These are phyloP conservation scores for Chunga burmeisteri DNA, from an alignment of 2,113 vertebrate genomes.

Conservation along the genomic window DNA sequence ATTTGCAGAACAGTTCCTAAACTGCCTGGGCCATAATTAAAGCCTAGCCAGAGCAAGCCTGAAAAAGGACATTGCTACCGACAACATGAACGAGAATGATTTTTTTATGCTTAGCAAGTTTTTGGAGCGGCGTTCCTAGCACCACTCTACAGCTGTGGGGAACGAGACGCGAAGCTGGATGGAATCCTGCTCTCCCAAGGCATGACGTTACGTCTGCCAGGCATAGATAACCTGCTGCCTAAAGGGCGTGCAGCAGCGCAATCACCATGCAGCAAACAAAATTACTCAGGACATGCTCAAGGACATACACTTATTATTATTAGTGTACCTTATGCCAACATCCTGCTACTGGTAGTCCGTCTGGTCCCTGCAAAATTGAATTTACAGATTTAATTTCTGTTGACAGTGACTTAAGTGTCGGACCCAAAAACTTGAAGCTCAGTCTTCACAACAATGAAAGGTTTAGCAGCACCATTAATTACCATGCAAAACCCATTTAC, in stretches of 20 bases:
- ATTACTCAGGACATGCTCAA: neutral
- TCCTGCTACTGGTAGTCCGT: conserved; percentile 92
- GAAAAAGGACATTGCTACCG: neutral
- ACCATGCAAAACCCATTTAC: neutral
- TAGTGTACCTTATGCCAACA: conserved; percentile 94
- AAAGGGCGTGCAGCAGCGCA: neutral
- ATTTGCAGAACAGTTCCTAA: neutral
- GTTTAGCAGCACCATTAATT: neutral
- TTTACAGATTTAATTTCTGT: neutral
- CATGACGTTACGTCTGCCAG: accelerated
- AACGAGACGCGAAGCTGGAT: neutral
- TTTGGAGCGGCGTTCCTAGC: neutral
- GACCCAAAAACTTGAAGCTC: neutral
- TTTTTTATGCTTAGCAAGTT: neutral
- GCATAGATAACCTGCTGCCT: no score
- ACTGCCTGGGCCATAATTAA: neutral
- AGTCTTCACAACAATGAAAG: neutral
- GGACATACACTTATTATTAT: neutral
- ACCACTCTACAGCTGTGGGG: neutral
- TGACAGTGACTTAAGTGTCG: neutral
- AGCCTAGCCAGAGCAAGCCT: neutral
- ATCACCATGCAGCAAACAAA: neutral
- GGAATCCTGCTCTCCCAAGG: neutral
- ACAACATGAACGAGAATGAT: neutral
- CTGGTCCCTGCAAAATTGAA: conserved; percentile 83